Percentiles rank a stretch among this genome's conserved stretches.
These are phyloP conservation scores for Aramus guarauna DNA, from an alignment of 2,113 vertebrate genomes.

Conservation along the genomic window DNA sequence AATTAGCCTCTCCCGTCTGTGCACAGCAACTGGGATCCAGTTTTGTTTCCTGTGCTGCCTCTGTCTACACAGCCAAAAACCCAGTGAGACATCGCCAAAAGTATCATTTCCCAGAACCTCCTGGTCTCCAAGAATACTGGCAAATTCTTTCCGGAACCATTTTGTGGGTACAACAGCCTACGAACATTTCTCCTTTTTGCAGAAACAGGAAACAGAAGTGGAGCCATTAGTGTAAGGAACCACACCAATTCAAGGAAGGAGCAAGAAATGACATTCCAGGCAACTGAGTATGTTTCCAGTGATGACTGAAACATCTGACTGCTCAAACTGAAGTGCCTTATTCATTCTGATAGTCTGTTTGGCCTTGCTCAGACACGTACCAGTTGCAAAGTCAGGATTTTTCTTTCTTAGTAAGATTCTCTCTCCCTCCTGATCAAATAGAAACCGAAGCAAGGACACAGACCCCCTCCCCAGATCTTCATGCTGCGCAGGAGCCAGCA, in stretches of 20 bases:
- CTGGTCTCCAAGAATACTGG: not conserved
- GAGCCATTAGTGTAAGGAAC: not conserved
- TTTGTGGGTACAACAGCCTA: not conserved
- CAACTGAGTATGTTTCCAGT: not conserved
- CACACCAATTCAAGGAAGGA: not conserved
- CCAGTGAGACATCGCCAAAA: not conserved
- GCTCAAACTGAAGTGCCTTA: not conserved
- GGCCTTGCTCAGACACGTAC: not conserved
- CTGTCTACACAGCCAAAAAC: not conserved
- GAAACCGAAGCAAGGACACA: not conserved
- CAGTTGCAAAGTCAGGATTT: not conserved
- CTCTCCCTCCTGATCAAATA: not conserved
- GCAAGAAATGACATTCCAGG: not conserved
- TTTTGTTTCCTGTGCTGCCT: not conserved
- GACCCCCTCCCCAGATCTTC: too few species aligned
- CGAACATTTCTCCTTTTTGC: not conserved
- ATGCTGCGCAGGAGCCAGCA: not conserved
- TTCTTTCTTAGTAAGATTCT: not conserved
- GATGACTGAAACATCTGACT: not conserved
- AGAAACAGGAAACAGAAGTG: not conserved
- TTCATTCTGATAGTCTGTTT: not conserved
- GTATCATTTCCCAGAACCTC: not conserved
- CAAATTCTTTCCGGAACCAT: not conserved
- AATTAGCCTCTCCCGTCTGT: not conserved
- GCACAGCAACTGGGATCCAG: not conserved